These are phyloP conservation scores for Sinopyrophorus schimmeli DNA, from an alignment of 2,888 invertebrate species.

Conservation along the genomic window DNA sequence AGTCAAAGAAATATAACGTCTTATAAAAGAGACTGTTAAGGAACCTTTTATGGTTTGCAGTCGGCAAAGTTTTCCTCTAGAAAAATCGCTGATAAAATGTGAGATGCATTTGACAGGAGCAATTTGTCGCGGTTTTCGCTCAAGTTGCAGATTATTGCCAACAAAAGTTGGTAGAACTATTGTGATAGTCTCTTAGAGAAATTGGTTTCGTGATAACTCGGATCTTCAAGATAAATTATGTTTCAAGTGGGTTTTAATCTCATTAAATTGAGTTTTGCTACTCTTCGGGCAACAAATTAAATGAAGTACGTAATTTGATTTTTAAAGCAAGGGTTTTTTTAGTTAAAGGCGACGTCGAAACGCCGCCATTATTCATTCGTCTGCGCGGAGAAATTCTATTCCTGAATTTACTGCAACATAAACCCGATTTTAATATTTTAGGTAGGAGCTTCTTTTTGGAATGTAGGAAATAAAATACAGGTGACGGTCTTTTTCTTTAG, in stretches of 20 bases:
- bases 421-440: conserved; percentile 12
- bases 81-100: conserved; percentile 35
- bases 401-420: conserved; percentile 4
- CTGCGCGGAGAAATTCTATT: not conserved
- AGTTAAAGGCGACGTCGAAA: conserved; percentile 3
- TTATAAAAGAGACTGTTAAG: conserved; percentile 27
- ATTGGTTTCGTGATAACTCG: conserved; percentile 35
- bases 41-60: conserved; percentile 32
- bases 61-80: conserved; percentile 32
- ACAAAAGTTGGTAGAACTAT: conserved; percentile 36
- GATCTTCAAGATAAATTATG: conserved; percentile 28
- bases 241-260: conserved; percentile 26
- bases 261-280: conserved; percentile 26
- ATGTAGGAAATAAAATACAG: conserved; percentile 5
- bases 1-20: conserved; percentile 26
- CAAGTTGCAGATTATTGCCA: conserved; percentile 39
- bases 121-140: conserved; percentile 34
- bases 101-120: conserved; percentile 35
- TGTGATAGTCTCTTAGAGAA: conserved; percentile 36
- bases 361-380: conserved; percentile 9
- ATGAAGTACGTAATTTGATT: conserved; percentile 27
- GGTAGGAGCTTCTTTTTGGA: not conserved
- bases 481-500: conserved; percentile 10
- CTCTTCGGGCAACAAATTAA: conserved; percentile 16
- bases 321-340: conserved; percentile 11